A percentile compares a stretch with the other conserved stretches of the same genome.
phyloP scores from a whole-genome alignment of 1,140 invertebrate species.

The Lepidotrigona ventralis region DNA sequence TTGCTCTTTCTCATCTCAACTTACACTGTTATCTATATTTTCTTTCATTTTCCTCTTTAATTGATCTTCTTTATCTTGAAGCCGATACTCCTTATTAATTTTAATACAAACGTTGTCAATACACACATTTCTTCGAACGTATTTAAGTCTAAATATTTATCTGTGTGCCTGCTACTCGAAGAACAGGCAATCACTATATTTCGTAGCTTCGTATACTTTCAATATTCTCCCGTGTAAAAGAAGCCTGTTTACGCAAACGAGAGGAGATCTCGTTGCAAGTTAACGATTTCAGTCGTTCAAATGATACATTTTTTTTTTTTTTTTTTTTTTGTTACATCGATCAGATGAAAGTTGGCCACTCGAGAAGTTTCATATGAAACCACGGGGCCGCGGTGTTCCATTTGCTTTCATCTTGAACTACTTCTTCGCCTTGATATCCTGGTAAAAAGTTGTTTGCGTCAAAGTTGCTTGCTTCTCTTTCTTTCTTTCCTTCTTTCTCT shows the following conservation, averaged over 20 bases:
- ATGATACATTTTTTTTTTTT: neutral
- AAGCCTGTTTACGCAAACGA: neutral
- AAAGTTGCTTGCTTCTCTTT: slow-evolving; percentile 17
- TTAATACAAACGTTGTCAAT: no score
- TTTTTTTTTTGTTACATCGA: neutral
- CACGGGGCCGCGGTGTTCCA: slow-evolving; percentile 3
- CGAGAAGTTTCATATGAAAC: slow-evolving; percentile 31
- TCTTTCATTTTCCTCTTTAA: no score
- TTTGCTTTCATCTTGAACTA: slow-evolving; percentile 40
- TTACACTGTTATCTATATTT: no score
- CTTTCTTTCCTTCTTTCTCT: neutral
- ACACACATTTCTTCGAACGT: no score
- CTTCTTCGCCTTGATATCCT: slow-evolving; percentile 23
- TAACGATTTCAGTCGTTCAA: neutral
- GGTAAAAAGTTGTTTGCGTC: slow-evolving; percentile 35
- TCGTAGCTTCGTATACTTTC: no score
- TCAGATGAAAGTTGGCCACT: slow-evolving; percentile 7
- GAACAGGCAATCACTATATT: neutral
- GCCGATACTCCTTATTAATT: no score
- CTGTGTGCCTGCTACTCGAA: neutral
- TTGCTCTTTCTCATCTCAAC: no score
- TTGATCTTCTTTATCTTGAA: no score
- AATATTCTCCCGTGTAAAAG: neutral
- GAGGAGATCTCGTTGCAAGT: neutral
- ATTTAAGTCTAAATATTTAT: neutral